phyloP scores from a whole-genome alignment of 2,888 invertebrate genomes.

The Argyresthia albistria region DNA sequence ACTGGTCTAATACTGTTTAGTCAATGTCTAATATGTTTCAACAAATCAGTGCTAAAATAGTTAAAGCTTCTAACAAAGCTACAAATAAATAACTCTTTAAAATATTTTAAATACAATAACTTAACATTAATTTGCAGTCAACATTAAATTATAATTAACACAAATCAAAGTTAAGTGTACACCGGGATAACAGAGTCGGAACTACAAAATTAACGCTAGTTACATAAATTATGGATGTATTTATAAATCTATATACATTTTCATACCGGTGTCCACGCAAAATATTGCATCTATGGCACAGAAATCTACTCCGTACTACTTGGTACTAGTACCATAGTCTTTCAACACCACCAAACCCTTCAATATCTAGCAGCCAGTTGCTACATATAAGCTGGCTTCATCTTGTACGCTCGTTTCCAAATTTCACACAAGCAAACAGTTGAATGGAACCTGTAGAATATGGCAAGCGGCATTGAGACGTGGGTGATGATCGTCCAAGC shows the following conservation, averaged over 20 bases:
- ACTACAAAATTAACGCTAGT: background rate
- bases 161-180: slow-evolving; percentile 20
- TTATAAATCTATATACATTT: background rate
- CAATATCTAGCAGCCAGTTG: slow-evolving; percentile 50
- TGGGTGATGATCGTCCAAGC: slow-evolving; percentile 97
- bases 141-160: slow-evolving; percentile 47
- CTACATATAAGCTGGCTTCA: slow-evolving; percentile 90
- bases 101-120: slow-evolving; percentile 69
- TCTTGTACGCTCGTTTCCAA: slow-evolving; percentile 96
- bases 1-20: slow-evolving; percentile 47
- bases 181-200: slow-evolving; percentile 15
- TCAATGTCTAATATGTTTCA: slow-evolving; percentile 15
- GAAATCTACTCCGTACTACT: slow-evolving; percentile 26
- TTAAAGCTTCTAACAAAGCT: slow-evolving; percentile 66
- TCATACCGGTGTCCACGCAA: slow-evolving; percentile 17
- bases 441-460: slow-evolving; percentile 95
- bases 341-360: slow-evolving; percentile 9
- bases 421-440: slow-evolving; percentile 96
- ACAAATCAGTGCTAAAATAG: slow-evolving; percentile 39
- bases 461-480: slow-evolving; percentile 92
- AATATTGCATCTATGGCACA: slow-evolving; percentile 48
- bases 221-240: slow-evolving; percentile 1
- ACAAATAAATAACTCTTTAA: slow-evolving; percentile 71
- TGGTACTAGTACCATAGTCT: background rate
- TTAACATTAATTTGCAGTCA: slow-evolving; percentile 62